These are phyloP conservation scores for Heteromurus nitidus DNA, from an alignment of 2,888 invertebrate genomes.

Conservation along the genomic window DNA sequence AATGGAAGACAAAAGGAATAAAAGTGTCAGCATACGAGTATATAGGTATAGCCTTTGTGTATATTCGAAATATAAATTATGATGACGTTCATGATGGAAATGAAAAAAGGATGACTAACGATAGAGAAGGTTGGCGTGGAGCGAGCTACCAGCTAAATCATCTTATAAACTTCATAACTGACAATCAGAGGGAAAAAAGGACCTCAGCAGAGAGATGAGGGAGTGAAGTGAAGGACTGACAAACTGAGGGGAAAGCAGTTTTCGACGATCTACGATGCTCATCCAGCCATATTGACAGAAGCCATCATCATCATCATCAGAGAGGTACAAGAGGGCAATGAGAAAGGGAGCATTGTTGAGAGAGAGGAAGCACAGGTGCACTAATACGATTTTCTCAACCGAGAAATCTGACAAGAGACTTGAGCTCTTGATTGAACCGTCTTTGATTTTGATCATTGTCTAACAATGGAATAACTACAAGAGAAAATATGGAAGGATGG, in stretches of 20 bases:
- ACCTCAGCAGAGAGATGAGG: slow-evolving; percentile 21
- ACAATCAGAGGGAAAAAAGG: slow-evolving; percentile 24
- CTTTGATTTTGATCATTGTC: slow-evolving; percentile 54
- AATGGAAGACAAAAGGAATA: background rate
- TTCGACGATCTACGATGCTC: slow-evolving; percentile 21
- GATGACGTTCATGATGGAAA: background rate
- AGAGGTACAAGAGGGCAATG: slow-evolving; percentile 15
- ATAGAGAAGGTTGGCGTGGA: background rate
- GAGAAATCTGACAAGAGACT: slow-evolving; percentile 45
- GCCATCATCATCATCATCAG: slow-evolving; percentile 49
- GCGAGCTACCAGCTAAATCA: background rate
- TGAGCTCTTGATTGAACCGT: slow-evolving; percentile 44
- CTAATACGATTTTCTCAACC: slow-evolving; percentile 46
- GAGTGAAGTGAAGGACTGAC: background rate
- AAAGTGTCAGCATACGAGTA: no score
- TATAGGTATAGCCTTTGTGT: no score
- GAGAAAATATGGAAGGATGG: background rate
- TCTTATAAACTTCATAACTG: slow-evolving; percentile 16
- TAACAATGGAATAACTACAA: slow-evolving; percentile 34
- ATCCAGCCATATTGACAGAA: slow-evolving; percentile 50
- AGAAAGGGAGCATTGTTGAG: background rate
- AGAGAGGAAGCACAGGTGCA: slow-evolving; percentile 30
- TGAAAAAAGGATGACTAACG: slow-evolving; percentile 13
- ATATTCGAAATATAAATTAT: background rate
- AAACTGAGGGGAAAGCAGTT: background rate